Base-by-base conservation (phyloP, 2,797 vertebrate species). In the Brachymystax lenok region DNA sequence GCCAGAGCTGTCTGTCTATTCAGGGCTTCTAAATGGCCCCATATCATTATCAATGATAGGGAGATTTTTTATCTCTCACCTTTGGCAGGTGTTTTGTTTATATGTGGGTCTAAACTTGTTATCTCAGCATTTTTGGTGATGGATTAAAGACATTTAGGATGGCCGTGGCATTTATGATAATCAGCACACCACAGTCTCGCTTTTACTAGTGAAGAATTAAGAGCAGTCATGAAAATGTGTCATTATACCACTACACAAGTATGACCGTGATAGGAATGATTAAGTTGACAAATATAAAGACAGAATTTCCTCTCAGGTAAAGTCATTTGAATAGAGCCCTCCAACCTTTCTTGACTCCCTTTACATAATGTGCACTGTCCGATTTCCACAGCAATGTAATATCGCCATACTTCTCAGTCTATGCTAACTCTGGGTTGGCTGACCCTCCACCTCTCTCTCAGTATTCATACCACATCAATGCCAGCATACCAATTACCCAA, bases 21-120 rank as follows among this genome's bases (percentile, higher is more conserved):
- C 84, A 81, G 80, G 74, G 76, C 81, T 81, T 84, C 82, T 87
- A 85, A 92, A 91, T 86, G 85, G 81, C 80, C 76, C 50, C n/a
- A 50, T 82, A 90, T 90, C 85, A 87, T 91, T 92, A 90, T 87
- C 85, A 83, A 81, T 86, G 85, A 91, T 87, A 75, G 85, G 70
- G 75, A 77, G 5, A 7, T 72, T 73, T 61, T 78, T 78, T 63
- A 27, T 52, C 59, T 74, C 78, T 54, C 52, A 54, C 21, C 35
- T 24, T 67, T 30, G 59, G 54, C 40, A 28, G 16, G 24, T 76
- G 70, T 83, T 88, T 74, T 74, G 72, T 74, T 74, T 74, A 72
- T 54, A 59, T 74, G 56, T 35, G 2, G 40, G 67, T 73, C 78
- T 77, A 78, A 88, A 89, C 74, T 63, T 79, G 78, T 66, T 10